These are phyloP conservation scores for Pardalotus punctatus DNA, from an alignment of 2,113 vertebrate genomes.

Conservation along the genomic window DNA sequence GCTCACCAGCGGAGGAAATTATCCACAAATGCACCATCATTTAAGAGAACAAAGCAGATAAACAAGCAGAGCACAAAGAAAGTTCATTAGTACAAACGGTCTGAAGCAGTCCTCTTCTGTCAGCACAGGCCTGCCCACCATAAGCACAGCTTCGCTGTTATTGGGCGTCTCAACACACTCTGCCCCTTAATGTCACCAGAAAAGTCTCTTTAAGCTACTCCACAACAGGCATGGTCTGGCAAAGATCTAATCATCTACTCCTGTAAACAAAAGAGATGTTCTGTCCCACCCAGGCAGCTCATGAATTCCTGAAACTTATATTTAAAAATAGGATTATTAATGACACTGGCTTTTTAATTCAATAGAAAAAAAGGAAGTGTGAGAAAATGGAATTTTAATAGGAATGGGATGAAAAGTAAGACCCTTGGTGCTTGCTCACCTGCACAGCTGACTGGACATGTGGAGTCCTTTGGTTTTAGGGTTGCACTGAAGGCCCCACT, in stretches of 20 bases:
- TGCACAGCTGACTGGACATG: neutral
- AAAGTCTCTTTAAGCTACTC: neutral
- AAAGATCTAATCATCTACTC: neutral
- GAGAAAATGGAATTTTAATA: neutral
- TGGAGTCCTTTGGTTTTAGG: neutral
- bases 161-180: neutral
- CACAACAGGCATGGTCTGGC: neutral
- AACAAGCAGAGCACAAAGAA: constrained; percentile 36
- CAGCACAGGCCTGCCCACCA: neutral
- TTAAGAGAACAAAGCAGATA: constrained; percentile 29
- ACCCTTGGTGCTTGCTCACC: neutral
- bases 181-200: neutral
- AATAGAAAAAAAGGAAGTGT: neutral
- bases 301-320: neutral
- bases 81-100: constrained; percentile 8
- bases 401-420: neutral
- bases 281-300: neutral
- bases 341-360: neutral
- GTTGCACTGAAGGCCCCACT: neutral
- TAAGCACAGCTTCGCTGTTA: neutral
- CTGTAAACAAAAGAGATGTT: neutral
- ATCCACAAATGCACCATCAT: constrained; percentile 17
- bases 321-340: neutral
- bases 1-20: constrained; percentile 39
- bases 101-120: neutral